These are phyloP conservation scores for Ridgeia piscesae DNA, from an alignment of 1,140 invertebrate genomes.

Conservation along the genomic window DNA sequence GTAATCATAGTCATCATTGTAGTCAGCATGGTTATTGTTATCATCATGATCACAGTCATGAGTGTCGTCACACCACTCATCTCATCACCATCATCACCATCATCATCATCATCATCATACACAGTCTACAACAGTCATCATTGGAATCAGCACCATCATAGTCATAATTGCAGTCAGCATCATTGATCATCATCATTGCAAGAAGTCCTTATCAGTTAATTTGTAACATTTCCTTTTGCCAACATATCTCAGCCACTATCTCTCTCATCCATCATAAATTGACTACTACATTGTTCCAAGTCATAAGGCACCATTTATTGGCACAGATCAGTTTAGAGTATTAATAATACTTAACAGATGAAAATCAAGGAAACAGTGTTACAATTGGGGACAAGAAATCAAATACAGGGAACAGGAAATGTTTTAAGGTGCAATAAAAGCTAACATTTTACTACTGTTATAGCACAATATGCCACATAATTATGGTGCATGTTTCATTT, in stretches of 20 bases:
- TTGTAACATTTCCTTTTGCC: background rate
- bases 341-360: background rate
- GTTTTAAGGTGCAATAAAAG: background rate
- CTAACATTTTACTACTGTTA: too few relatives aligned
- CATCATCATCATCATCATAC: background rate
- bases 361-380: background rate
- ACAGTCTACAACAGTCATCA: too few relatives aligned
- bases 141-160: too few relatives aligned
- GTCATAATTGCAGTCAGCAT: background rate
- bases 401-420: background rate
- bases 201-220: background rate
- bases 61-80: too few relatives aligned
- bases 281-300: background rate
- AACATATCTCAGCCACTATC: background rate
- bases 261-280: background rate
- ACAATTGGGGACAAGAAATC: background rate
- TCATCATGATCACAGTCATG: too few relatives aligned
- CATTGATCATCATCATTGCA: background rate
- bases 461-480: too few relatives aligned
- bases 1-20: too few relatives aligned
- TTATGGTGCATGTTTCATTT: too few relatives aligned
- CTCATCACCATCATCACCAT: background rate
- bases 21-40: too few relatives aligned
- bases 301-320: background rate
- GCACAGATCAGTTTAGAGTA: background rate